A percentile compares a stretch with the other conserved stretches of the same genome.
Evolutionary conservation across 2,797 vertebrate genomes (phyloP).

Genomic region (Phataginus tricuspis): DNA sequence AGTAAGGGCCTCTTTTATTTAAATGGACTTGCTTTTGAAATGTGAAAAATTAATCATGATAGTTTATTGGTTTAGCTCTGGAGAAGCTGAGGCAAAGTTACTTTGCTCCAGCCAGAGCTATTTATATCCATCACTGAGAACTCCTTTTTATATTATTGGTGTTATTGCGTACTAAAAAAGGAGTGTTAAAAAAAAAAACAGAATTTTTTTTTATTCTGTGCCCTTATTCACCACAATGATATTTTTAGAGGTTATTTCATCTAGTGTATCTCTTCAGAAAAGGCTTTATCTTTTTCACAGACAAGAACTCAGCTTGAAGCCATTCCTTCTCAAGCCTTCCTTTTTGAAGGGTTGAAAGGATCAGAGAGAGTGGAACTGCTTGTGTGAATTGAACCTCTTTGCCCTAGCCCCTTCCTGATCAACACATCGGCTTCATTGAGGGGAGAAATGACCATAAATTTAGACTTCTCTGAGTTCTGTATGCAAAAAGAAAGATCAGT

Average conservation of each 20-base stretch:
- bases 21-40: slow-evolving; percentile 85
- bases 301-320: slow-evolving; percentile 78
- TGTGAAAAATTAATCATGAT: slow-evolving; percentile 82
- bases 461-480: slow-evolving; percentile 43
- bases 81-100: slow-evolving; percentile 84
- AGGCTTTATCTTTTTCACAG: slow-evolving; percentile 70
- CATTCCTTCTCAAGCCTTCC: slow-evolving; percentile 52
- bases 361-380: slow-evolving; percentile 58
- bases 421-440: slow-evolving; percentile 24
- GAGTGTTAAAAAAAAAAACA: slow-evolving; percentile 84
- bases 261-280: slow-evolving; percentile 69
- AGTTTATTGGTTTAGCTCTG: slow-evolving; percentile 85
- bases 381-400: slow-evolving; percentile 49
- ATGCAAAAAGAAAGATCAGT: slow-evolving; percentile 47
- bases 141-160: slow-evolving; percentile 85
- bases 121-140: slow-evolving; percentile 88
- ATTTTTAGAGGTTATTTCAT: slow-evolving; percentile 84
- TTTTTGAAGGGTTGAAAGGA: slow-evolving; percentile 70
- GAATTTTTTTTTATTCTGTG: slow-evolving; percentile 69
- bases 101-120: slow-evolving; percentile 85
- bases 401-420: slow-evolving; percentile 32
- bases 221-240: slow-evolving; percentile 71
- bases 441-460: slow-evolving; percentile 17
- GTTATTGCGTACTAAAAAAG: slow-evolving; percentile 82
- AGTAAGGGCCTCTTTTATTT: slow-evolving; percentile 83